Conservation (phyloP, 2,888 invertebrate genomes). For the Tetanocera ferruginea region DNA sequence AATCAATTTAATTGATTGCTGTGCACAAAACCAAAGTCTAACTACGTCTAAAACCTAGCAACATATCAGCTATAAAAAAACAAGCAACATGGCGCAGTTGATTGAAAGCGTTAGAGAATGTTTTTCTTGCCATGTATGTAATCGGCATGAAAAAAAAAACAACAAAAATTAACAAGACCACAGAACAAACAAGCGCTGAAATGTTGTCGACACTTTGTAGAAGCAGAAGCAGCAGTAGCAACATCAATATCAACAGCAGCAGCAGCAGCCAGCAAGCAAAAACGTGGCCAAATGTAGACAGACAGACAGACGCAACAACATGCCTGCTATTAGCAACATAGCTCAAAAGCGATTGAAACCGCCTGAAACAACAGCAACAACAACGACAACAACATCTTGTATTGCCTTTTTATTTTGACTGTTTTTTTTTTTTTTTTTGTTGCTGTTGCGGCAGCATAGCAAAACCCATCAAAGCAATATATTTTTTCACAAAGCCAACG, state of each 20-base stretch:
- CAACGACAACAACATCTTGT: neutral
- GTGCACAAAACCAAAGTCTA: too few species aligned
- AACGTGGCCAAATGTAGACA: neutral
- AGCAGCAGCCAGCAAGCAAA: neutral
- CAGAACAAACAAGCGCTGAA: constrained; percentile 1
- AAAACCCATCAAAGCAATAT: constrained; percentile 6
- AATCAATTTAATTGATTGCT: constrained; percentile 18
- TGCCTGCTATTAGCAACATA: neutral
- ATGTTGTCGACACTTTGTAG: constrained; percentile 4
- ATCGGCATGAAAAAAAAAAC: neutral
- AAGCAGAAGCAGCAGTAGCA: too few species aligned
- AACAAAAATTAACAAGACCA: neutral
- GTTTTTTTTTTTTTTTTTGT: neutral
- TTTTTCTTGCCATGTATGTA: neutral
- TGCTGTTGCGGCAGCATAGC: neutral
- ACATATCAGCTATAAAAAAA: too few species aligned
- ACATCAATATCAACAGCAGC: neutral
- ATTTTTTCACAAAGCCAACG: neutral
- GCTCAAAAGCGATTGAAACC: constrained; percentile 14
- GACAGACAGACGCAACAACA: constrained; percentile 1
- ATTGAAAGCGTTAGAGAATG: constrained; percentile 1
- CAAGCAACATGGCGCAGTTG: neutral
- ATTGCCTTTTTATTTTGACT: neutral
- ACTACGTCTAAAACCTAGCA: too few species aligned
- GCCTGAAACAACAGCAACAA: constrained; percentile 15